phyloP scores from a whole-genome alignment of 2,113 vertebrate species.

The Saccopteryx leptura region DNA sequence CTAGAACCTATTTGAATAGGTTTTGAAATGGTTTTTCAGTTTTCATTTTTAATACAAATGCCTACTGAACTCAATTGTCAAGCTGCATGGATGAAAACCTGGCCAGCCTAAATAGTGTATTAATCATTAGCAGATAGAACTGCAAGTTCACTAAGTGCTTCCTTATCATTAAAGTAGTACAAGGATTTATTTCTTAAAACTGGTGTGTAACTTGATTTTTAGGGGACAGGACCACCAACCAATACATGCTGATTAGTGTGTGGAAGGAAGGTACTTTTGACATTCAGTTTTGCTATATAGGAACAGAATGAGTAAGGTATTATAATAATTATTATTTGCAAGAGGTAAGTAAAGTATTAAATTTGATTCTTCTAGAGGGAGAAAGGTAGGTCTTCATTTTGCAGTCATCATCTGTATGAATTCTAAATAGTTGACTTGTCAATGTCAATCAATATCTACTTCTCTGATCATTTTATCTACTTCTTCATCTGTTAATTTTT shows the following conservation, averaged over 20 bases:
- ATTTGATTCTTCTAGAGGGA: constrained; percentile 97
- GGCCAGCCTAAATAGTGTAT: constrained; percentile 96
- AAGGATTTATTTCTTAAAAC: constrained; percentile 94
- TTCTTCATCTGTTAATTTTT: constrained; percentile 99
- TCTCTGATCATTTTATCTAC: constrained; percentile 99
- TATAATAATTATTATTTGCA: constrained; percentile 95
- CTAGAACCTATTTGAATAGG: constrained; percentile 92
- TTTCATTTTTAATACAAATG: constrained; percentile 92
- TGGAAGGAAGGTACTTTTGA: constrained; percentile 95
- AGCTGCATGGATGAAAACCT: constrained; percentile 99
- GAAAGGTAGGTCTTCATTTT: constrained; percentile 96
- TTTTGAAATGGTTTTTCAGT: constrained; percentile 80
- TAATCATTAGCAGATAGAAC: constrained; percentile 95
- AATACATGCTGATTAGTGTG: constrained; percentile 97
- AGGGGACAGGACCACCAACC: constrained; percentile 98
- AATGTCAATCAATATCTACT: constrained; percentile 99
- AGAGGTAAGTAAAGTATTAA: constrained; percentile 99
- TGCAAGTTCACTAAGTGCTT: constrained; percentile 94
- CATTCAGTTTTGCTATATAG: constrained; percentile 99
- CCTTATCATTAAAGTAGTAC: constrained; percentile 94
- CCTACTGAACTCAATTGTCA: constrained; percentile 97
- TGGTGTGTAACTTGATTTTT: constrained; percentile 96
- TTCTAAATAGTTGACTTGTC: constrained; percentile 99
- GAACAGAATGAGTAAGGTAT: constrained; percentile 99
- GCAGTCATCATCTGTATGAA: constrained; percentile 99